Evolutionary conservation across 2,113 vertebrate genomes (phyloP).

Genomic region (Oxyruncus cristatus): DNA sequence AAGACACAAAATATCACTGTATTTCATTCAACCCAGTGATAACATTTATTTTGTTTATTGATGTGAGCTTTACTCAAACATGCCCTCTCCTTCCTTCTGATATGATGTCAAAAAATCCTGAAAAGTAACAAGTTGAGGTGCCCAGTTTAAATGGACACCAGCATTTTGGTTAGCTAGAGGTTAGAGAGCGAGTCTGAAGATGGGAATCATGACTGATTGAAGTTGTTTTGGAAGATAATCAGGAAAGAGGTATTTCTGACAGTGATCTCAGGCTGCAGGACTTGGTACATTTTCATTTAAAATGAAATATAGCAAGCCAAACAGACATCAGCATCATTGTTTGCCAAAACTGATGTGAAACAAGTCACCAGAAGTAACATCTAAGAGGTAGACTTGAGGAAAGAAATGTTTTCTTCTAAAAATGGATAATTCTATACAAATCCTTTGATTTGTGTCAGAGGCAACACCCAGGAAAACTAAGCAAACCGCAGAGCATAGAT

Average conservation of each 20-base stretch:
- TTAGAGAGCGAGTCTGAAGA: neutral
- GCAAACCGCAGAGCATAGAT: neutral
- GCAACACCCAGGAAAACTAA: neutral
- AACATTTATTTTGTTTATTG: neutral
- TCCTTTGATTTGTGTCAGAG: neutral
- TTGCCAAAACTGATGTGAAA: neutral
- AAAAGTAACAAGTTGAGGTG: neutral
- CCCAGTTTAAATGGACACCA: neutral
- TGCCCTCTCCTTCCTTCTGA: neutral
- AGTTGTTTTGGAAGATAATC: neutral
- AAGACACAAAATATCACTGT: neutral
- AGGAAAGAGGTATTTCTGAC: neutral
- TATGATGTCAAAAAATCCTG: neutral
- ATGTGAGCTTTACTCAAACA: neutral
- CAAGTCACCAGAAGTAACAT: neutral
- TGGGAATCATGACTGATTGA: neutral
- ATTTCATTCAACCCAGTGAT: neutral
- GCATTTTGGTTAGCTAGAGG: neutral
- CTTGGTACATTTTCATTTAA: neutral
- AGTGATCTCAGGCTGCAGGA: neutral
- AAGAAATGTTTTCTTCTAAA: neutral
- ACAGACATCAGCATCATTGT: neutral
- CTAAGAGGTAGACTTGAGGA: neutral
- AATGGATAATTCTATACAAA: neutral
- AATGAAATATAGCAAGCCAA: neutral